These are phyloP conservation scores for Alligator sinensis DNA, from an alignment of 2,113 vertebrate species.

Conservation along the genomic window DNA sequence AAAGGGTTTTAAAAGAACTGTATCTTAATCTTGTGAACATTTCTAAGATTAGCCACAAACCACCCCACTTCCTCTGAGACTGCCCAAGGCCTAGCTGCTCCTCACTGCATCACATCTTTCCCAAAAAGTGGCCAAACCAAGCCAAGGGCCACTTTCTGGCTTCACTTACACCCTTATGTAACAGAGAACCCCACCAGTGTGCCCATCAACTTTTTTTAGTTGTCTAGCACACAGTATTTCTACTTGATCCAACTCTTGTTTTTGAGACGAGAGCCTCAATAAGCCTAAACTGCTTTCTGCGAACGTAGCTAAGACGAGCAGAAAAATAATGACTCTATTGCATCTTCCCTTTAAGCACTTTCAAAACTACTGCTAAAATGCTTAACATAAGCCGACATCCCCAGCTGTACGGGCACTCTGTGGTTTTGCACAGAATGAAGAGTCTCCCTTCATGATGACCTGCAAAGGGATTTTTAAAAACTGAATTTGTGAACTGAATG, in stretches of 20 bases:
- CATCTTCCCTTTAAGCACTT: not conserved
- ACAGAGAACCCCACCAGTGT: not conserved
- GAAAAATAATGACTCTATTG: not conserved
- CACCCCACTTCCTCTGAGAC: not conserved
- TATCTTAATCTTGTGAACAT: not conserved
- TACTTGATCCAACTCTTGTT: not conserved
- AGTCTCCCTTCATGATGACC: not conserved
- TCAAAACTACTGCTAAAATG: not conserved
- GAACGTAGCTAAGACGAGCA: not conserved
- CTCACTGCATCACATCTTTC: not conserved
- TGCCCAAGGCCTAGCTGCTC: not conserved
- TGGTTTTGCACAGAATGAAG: not conserved
- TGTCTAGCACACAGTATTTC: not conserved
- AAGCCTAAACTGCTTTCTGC: accelerated
- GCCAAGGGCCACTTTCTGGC: not conserved
- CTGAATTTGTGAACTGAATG: not conserved
- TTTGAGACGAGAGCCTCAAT: not conserved
- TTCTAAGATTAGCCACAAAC: not conserved
- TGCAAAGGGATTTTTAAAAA: not conserved
- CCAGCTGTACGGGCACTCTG: not conserved
- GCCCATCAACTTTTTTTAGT: not conserved
- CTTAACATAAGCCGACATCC: not conserved
- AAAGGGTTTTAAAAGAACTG: not conserved
- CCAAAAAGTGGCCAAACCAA: not conserved
- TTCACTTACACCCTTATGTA: too few relatives aligned